These are phyloP conservation scores for Dendrolimus kikuchii DNA, from an alignment of 1,140 invertebrate species.

Conservation along the genomic window DNA sequence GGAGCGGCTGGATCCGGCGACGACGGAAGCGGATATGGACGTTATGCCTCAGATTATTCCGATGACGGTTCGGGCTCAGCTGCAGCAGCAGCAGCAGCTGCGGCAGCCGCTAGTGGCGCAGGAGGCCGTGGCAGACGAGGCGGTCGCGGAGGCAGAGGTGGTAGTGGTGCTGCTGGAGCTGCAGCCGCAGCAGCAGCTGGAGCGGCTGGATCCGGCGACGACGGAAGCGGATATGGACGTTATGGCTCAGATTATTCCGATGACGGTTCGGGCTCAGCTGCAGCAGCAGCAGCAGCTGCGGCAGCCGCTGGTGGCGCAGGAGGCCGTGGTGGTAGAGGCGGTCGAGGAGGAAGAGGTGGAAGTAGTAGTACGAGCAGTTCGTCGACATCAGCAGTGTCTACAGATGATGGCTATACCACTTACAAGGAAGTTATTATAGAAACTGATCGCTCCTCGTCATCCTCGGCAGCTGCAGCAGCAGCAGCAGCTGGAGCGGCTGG, in stretches of 20 bases:
- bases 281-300: too few species aligned
- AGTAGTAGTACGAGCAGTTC: too few species aligned
- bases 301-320: too few species aligned
- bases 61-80: background rate
- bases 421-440: too few species aligned
- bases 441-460: too few species aligned
- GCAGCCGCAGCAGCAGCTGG: constrained; percentile 11
- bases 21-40: background rate
- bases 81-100: background rate
- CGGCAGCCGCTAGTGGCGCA: background rate
- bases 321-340: too few species aligned
- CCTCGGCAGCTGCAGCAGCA: too few species aligned
- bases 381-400: too few species aligned
- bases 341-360: background rate
- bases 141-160: background rate
- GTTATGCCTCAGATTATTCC: too few species aligned
- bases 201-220: constrained; percentile 8
- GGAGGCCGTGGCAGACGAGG: constrained; percentile 1
- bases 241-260: constrained; percentile 1
- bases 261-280: too few species aligned
- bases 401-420: too few species aligned
- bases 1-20: background rate
- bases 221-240: background rate
- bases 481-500: too few species aligned
- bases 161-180: background rate